These are phyloP conservation scores for Nomada fucata DNA, from an alignment of 2,888 invertebrate genomes.

Conservation along the genomic window DNA sequence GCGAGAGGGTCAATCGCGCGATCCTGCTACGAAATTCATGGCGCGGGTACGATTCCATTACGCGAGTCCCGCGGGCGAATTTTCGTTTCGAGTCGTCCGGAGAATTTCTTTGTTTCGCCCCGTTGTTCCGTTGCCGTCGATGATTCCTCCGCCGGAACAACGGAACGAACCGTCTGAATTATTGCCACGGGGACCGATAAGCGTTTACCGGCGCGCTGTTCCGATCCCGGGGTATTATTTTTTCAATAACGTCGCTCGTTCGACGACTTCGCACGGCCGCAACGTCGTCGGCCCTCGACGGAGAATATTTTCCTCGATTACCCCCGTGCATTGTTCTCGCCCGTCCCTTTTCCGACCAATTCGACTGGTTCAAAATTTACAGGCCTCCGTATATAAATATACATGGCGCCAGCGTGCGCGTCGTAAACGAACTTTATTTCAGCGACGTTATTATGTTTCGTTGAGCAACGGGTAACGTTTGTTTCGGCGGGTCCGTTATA, in stretches of 20 bases:
- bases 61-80: neutral
- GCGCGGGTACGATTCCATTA: neutral
- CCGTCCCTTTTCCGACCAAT: neutral
- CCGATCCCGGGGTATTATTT: conserved; percentile 35
- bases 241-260: conserved; percentile 40
- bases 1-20: neutral
- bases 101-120: neutral
- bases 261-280: neutral
- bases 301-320: conserved; percentile 23
- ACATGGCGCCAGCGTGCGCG: too few species aligned
- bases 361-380: neutral
- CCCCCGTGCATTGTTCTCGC: neutral
- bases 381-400: too few species aligned
- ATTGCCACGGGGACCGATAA: conserved; percentile 33
- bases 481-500: neutral
- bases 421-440: neutral
- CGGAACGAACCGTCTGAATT: conserved; percentile 36
- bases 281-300: neutral
- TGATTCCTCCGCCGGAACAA: too few species aligned
- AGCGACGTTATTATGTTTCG: neutral
- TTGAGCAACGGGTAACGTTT: neutral
- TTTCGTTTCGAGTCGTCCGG: neutral
- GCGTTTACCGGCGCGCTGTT: conserved; percentile 43
- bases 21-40: conserved; percentile 14
- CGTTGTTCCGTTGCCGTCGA: neutral